A percentile compares a stretch with the other conserved stretches of the same genome.
phyloP scores from a whole-genome alignment of 2,888 invertebrate genomes.

The Helicoverpa assulta region DNA sequence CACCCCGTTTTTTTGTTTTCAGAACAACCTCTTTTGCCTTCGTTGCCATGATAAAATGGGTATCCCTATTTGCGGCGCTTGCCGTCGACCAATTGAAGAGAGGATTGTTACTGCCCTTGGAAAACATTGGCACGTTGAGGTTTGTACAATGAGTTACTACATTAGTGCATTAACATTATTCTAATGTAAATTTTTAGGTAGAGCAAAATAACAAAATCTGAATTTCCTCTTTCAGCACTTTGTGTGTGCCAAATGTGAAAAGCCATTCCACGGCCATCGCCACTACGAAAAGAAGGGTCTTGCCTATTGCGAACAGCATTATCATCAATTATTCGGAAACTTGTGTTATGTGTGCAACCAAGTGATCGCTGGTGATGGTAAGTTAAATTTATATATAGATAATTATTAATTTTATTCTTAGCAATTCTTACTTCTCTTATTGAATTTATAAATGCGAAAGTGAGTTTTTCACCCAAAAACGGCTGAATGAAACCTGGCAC shows the following conservation, averaged over 20 bases:
- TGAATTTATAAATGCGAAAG: too few relatives aligned
- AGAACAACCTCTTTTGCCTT: constrained; percentile 99
- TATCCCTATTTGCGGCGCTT: constrained; percentile 99
- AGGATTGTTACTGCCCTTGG: constrained; percentile 99
- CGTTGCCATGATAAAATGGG: constrained; percentile 99
- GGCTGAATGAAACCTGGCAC: too few relatives aligned
- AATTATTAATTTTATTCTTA: too few relatives aligned
- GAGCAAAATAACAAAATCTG: background rate
- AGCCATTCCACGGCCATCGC: constrained; percentile 99
- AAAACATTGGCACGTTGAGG: constrained; percentile 99
- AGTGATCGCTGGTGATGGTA: constrained; percentile 99
- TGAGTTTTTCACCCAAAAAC: too few relatives aligned
- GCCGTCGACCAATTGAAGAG: constrained; percentile 99
- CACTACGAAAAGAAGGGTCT: constrained; percentile 99
- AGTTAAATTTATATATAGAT: constrained; percentile 43
- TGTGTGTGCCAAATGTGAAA: constrained; percentile 99
- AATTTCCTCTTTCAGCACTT: constrained; percentile 94
- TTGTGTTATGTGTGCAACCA: constrained; percentile 99
- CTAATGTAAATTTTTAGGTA: background rate
- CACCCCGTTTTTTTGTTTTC: constrained; percentile 70
- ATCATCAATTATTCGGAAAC: constrained; percentile 99
- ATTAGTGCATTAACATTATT: background rate
- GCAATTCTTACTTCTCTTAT: too few relatives aligned
- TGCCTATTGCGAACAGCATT: constrained; percentile 99
- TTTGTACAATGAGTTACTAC: constrained; percentile 69